These are phyloP conservation scores for Sebastolobus altivelis DNA, from an alignment of 2,797 vertebrate genomes.

Conservation along the genomic window DNA sequence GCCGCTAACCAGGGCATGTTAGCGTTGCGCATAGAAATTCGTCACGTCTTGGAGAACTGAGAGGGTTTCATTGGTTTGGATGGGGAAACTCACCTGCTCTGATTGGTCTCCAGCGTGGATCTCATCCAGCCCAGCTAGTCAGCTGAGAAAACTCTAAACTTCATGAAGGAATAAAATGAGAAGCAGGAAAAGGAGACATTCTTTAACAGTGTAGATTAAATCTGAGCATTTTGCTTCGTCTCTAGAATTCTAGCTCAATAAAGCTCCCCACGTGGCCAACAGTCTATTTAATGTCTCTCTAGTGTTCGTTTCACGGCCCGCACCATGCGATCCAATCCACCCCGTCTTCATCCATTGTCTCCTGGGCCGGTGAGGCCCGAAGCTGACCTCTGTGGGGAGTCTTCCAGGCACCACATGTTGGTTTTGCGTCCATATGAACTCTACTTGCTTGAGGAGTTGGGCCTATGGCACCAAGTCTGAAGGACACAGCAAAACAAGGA, in stretches of 20 bases:
- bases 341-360: constrained; percentile 68
- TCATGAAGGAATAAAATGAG: constrained; percentile 39
- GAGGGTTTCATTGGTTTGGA: constrained; percentile 52
- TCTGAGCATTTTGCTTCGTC: constrained; percentile 43
- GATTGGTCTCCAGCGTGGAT: constrained; percentile 45
- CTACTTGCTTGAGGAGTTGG: constrained; percentile 64
- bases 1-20: constrained; percentile 33
- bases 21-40: constrained; percentile 32
- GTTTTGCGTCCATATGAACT: constrained; percentile 76
- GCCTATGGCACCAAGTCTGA: constrained; percentile 77
- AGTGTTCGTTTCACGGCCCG: constrained; percentile 44
- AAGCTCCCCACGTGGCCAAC: constrained; percentile 40
- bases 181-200: constrained; percentile 52
- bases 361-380: constrained; percentile 70
- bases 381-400: constrained; percentile 78
- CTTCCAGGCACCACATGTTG: constrained; percentile 80
- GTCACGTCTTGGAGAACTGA: constrained; percentile 32
- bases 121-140: constrained; percentile 61
- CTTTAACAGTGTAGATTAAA: constrained; percentile 41
- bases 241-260: constrained; percentile 34
- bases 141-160: constrained; percentile 43
- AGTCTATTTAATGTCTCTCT: constrained; percentile 38
- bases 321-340: constrained; percentile 50
- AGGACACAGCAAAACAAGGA: constrained; percentile 80
- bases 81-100: constrained; percentile 54